phyloP scores from a whole-genome alignment of 2,888 invertebrate genomes.

The Rutpela maculata region DNA sequence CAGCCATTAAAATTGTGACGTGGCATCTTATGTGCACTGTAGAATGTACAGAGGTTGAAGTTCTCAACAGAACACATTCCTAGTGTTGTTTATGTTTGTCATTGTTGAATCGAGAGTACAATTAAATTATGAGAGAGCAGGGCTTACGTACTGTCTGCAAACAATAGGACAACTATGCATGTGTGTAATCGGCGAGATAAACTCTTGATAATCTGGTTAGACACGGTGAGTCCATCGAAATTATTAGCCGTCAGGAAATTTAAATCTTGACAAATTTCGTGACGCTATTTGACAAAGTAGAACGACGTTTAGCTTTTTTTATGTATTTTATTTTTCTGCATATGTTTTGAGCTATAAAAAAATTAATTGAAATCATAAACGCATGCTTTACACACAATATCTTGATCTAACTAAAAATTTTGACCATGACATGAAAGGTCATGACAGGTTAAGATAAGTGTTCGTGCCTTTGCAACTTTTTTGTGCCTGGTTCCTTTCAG shows the following conservation, averaged over 20 bases:
- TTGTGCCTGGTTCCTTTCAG: too few relatives aligned
- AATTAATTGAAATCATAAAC: too few relatives aligned
- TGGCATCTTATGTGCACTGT: conserved; percentile 45
- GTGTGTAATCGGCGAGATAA: conserved; percentile 26
- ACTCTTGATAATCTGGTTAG: conserved; percentile 21
- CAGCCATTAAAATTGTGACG: conserved; percentile 50
- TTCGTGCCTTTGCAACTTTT: too few relatives aligned
- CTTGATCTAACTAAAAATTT: too few relatives aligned
- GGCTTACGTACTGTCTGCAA: conserved; percentile 25
- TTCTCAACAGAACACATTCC: conserved; percentile 40
- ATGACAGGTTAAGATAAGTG: too few relatives aligned
- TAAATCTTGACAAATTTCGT: too few relatives aligned
- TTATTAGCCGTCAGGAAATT: neutral
- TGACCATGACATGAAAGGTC: too few relatives aligned
- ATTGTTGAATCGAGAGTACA: conserved; percentile 44
- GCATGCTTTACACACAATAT: too few relatives aligned
- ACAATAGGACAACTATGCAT: conserved; percentile 20
- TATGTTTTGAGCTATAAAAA: too few relatives aligned
- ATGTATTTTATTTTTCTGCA: too few relatives aligned
- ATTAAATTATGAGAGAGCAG: conserved; percentile 50
- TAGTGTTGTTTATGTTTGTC: conserved; percentile 46
- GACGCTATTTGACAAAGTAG: too few relatives aligned
- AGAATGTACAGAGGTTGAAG: conserved; percentile 5
- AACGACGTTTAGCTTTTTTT: too few relatives aligned
- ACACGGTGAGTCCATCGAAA: neutral